Evolutionary conservation across 2,797 vertebrate species (phyloP), one percentile per base, ranked within the genome.

Genomic region (Macroramphosus scolopax): DNA sequence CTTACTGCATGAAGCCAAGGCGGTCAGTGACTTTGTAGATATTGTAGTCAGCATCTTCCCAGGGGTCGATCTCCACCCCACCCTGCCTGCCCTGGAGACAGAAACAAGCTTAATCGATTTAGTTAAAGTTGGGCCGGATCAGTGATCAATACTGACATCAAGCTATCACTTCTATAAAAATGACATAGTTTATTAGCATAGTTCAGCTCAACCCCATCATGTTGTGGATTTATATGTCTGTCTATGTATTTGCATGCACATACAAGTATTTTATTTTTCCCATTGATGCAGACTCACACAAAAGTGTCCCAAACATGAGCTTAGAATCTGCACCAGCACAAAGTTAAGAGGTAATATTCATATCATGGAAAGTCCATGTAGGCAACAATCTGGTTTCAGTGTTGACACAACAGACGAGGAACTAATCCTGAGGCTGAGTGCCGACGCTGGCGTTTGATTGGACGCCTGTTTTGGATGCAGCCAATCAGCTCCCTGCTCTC

Each of bases 1-100:
- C 93, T 92, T 77, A 95, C 93, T 93, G 93, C 81, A 93, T 85
- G 86, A 94, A 95, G 68, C 93, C 92, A 33, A 93, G 92, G 30
- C 93, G 91, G 72, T 95, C 92, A 1, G 91, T 91, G 77, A 91
- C 90, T 81, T 92, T 92, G 72, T 92, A 94, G 44, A 95, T 75
- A 0, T 80, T 83, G 80, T 92, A 93, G 69, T 94, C 87, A 0
- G 90, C 89, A 88, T 96, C 93, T 68, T 95, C 93, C 93, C 93
- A 92, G 0, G 88, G 92, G 83, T 95, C 91, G 61, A 93, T 88
- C 41, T 91, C 82, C 71, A 90, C 87, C 22, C 91, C 91, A n/a
- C 89, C 89, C 53, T 92, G 90, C 58, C 92, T 81, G 63, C 91
- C 93, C 93, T 95, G 77, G n/a, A n/a, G n/a, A n/a, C n/a, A n/a